Conservation (phyloP, 1,140 invertebrate species). For the Patella vulgata region DNA sequence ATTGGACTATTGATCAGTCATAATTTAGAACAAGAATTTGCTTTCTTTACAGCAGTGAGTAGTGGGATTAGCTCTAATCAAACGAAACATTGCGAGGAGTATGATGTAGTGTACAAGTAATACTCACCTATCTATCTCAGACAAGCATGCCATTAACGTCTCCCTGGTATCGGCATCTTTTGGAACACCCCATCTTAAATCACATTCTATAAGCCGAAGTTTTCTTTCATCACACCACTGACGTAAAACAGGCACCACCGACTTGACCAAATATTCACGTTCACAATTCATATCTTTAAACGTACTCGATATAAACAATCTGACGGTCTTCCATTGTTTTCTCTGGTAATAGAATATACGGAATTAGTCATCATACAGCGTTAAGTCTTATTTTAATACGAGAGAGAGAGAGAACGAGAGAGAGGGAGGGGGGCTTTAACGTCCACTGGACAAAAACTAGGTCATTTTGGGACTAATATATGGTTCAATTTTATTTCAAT, state of each 20-base stretch:
- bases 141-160: constrained; percentile 30
- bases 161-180: constrained; percentile 33
- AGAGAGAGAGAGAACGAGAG: too few species aligned
- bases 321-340: constrained; percentile 46
- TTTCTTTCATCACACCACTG: constrained; percentile 45
- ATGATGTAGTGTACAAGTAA: too few species aligned
- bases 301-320: constrained; percentile 57
- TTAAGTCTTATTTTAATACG: neutral
- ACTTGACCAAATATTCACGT: constrained; percentile 52
- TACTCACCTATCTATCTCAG: constrained; percentile 34
- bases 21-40: too few species aligned
- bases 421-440: too few species aligned
- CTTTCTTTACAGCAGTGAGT: too few species aligned
- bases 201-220: constrained; percentile 47
- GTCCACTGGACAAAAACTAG: too few species aligned
- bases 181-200: constrained; percentile 46
- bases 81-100: too few species aligned
- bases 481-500: too few species aligned
- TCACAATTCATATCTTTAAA: constrained; percentile 57
- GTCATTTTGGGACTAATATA: too few species aligned
- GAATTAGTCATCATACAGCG: neutral
- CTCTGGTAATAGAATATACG: constrained; percentile 13
- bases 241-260: constrained; percentile 41
- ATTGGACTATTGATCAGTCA: too few species aligned
- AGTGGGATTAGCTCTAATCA: too few species aligned